These are phyloP conservation scores for Pammene fasciana DNA, from an alignment of 2,888 invertebrate genomes.

Conservation along the genomic window DNA sequence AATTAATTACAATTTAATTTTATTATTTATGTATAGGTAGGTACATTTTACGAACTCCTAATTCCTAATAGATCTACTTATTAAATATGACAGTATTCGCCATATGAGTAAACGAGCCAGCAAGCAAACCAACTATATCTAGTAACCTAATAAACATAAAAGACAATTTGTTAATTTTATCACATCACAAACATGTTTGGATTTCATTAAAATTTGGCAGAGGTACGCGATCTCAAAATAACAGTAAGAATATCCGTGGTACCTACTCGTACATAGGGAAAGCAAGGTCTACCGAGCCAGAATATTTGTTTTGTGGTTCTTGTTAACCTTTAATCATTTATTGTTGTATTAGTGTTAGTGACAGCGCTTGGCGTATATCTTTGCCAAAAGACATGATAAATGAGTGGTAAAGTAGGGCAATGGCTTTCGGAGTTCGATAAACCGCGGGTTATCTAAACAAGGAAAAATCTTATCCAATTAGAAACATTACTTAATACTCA, in stretches of 20 bases:
- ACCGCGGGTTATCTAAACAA: not conserved
- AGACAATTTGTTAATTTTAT: constrained; percentile 14
- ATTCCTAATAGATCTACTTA: too few species aligned
- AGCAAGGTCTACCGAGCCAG: constrained; percentile 12
- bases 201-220: constrained; percentile 35
- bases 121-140: too few species aligned
- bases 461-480: constrained; percentile 3
- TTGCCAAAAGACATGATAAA: not conserved
- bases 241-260: constrained; percentile 22
- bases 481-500: not conserved
- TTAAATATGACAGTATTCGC: not conserved
- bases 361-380: not conserved
- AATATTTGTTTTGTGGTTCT: constrained; percentile 8
- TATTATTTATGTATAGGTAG: too few species aligned
- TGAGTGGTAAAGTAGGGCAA: constrained; percentile 23
- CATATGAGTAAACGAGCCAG: not conserved
- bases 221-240: constrained; percentile 33
- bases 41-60: not conserved
- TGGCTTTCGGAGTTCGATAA: constrained; percentile 20
- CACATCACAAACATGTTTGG: constrained; percentile 9
- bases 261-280: constrained; percentile 9
- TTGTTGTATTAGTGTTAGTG: too few species aligned
- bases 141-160: not conserved
- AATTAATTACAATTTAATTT: not conserved
- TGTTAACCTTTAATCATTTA: not conserved